Evolutionary conservation across 2,888 invertebrate species (phyloP).

Genomic region (Periphyllus acericola): DNA sequence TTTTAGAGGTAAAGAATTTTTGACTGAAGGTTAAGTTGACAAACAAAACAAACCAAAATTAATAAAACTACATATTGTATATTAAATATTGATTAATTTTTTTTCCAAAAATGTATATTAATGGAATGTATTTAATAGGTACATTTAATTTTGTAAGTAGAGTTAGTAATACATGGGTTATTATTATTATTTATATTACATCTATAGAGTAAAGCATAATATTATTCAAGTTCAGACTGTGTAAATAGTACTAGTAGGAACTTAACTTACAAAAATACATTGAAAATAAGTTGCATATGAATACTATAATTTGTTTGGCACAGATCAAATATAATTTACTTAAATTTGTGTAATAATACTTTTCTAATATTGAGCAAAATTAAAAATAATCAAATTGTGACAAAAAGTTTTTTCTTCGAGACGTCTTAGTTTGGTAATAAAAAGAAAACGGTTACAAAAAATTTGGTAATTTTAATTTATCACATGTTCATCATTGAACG

Average conservation of each 20-base stretch:
- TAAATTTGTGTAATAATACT: slow-evolving; percentile 34
- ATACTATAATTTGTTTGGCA: slow-evolving; percentile 50
- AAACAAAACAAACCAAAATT: background rate
- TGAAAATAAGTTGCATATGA: slow-evolving; percentile 30
- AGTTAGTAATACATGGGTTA: slow-evolving; percentile 13
- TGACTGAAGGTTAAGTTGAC: background rate
- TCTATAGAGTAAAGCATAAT: slow-evolving; percentile 8
- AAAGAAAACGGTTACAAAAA: background rate
- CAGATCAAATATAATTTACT: slow-evolving; percentile 40
- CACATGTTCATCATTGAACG: background rate
- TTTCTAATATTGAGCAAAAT: slow-evolving; percentile 47
- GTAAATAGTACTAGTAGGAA: slow-evolving; percentile 54
- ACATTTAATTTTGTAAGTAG: slow-evolving; percentile 41
- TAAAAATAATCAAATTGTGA: slow-evolving; percentile 13
- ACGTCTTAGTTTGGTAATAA: slow-evolving; percentile 31
- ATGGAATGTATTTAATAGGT: slow-evolving; percentile 53
- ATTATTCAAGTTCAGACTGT: background rate
- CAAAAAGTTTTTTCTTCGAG: background rate
- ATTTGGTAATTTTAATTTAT: slow-evolving; percentile 1
- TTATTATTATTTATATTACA: slow-evolving; percentile 15
- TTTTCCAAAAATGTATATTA: slow-evolving; percentile 25
- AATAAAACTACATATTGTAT: background rate
- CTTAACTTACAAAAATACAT: slow-evolving; percentile 43
- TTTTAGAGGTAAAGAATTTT: background rate
- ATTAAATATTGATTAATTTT: background rate